These are phyloP conservation scores for Cataglyphis cursor DNA, from an alignment of 2,888 invertebrate species.

Conservation along the genomic window DNA sequence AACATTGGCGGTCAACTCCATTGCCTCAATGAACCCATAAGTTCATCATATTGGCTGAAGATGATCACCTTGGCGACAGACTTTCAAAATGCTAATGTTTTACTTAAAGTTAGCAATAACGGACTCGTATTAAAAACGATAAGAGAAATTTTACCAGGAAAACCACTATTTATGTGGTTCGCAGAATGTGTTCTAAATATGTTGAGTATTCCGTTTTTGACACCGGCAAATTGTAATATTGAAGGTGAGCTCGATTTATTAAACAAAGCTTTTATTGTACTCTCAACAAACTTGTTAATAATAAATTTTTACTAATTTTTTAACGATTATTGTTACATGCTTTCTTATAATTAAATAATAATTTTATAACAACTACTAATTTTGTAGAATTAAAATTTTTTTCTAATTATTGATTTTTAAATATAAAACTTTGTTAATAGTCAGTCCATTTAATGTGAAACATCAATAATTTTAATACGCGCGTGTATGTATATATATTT, in stretches of 20 bases:
- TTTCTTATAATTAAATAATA: not conserved
- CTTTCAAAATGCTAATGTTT: conserved; percentile 90
- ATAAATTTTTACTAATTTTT: not conserved
- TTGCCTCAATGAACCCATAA: conserved; percentile 74
- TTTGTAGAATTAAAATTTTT: not conserved
- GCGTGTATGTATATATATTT: not conserved
- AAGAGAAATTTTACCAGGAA: conserved; percentile 88
- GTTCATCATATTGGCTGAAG: conserved; percentile 82
- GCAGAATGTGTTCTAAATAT: conserved; percentile 91
- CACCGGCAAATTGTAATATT: conserved; percentile 90
- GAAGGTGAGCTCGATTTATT: conserved; percentile 87
- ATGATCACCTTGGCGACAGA: conserved; percentile 89
- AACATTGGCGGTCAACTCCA: conserved; percentile 77
- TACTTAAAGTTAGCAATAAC: conserved; percentile 84
- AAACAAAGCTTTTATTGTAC: not conserved
- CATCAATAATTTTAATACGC: not conserved
- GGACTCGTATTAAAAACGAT: conserved; percentile 87
- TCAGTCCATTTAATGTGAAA: not conserved
- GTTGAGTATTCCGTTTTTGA: conserved; percentile 93
- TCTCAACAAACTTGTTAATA: not conserved
- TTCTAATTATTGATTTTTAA: not conserved
- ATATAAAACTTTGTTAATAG: not conserved
- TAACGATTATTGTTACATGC: not conserved
- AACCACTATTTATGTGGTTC: conserved; percentile 94
- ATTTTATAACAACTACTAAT: conserved; percentile 10